A percentile compares a stretch with the other conserved stretches of the same genome.
phyloP scores from a whole-genome alignment of 2,888 invertebrate genomes.

The Neoscelio sp. region DNA sequence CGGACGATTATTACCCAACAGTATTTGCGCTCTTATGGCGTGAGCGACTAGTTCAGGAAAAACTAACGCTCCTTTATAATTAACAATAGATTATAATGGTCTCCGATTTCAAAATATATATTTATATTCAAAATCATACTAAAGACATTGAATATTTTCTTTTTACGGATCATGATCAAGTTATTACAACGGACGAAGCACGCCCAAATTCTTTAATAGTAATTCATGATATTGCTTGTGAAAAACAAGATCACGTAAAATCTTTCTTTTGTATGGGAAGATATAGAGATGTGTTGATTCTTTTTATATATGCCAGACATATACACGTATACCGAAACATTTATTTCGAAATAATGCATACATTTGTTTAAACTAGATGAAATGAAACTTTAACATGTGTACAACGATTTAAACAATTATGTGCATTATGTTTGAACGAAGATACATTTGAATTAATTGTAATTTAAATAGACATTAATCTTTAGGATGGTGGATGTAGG shows the following conservation, averaged over 20 bases:
- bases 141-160: not conserved
- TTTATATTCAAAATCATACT: conserved; percentile 4
- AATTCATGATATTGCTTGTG: conserved; percentile 65
- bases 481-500: not conserved
- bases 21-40: too few species aligned
- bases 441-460: conserved; percentile 2
- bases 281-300: not conserved
- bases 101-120: conserved; percentile 2
- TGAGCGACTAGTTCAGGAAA: too few species aligned
- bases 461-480: not conserved
- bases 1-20: too few species aligned
- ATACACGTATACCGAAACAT: conserved; percentile 4
- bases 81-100: not conserved
- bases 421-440: not conserved
- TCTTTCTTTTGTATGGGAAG: conserved; percentile 1
- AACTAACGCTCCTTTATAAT: too few species aligned
- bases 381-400: not conserved
- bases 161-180: not conserved
- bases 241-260: conserved; percentile 65
- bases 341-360: not conserved
- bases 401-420: conserved; percentile 6
- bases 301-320: not conserved
- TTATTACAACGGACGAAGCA: not conserved
- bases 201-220: too few species aligned
- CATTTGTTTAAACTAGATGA: conserved; percentile 7